Base-by-base conservation (phyloP, 35 echinoderm and acorn worm species). In the Eucidaris tribuloides region DNA sequence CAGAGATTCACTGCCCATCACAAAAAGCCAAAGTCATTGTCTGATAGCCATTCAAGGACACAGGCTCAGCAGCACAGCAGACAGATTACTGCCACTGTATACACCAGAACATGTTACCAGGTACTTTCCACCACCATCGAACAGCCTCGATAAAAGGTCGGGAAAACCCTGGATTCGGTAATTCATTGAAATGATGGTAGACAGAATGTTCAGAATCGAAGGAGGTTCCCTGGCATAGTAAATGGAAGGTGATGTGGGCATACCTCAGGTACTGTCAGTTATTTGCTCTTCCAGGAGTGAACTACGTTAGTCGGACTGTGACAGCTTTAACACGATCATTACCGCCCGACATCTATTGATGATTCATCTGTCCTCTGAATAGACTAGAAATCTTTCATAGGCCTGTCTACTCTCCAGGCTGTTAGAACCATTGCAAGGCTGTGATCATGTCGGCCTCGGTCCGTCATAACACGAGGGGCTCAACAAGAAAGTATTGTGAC, bases 401-500 rank as follows among this genome's bases (percentile, higher is more conserved):
- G 0, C 92, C 20, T 18, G 90, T 88, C 45, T 18, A 24, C 63
- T 97, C 56, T 60, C 89, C 89, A 0, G 89, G 90, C n/a, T 20
- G 94, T 92, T 3, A 97, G 57, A 22, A 89, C 66, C 62, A 62
- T 58, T 20, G 82, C 64, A 27, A 97, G 48, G 19, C 38, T 32
- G 45, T 82, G 68, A 65, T 78, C 58, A 39, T 84, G 66, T 0
- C 60, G 19, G 20, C 85, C 90, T 19, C 71, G n/a, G 33, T 23
- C 42, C 79, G 72, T 93, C 86, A 81, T 98, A n/a, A 98, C 9
- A 98, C 95, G 17, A 98, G 22, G 34, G 95, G 90, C 83, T 98
- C 95, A 22, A 98, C 78, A 5, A 98, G 77, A 38, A 61, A 83
- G 34, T 40, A 76, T 79, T 2, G 86, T 98, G 7, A 88, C 56